Evolutionary conservation across 2,113 vertebrate genomes (phyloP).

Genomic region (Circaetus cinerascens): DNA sequence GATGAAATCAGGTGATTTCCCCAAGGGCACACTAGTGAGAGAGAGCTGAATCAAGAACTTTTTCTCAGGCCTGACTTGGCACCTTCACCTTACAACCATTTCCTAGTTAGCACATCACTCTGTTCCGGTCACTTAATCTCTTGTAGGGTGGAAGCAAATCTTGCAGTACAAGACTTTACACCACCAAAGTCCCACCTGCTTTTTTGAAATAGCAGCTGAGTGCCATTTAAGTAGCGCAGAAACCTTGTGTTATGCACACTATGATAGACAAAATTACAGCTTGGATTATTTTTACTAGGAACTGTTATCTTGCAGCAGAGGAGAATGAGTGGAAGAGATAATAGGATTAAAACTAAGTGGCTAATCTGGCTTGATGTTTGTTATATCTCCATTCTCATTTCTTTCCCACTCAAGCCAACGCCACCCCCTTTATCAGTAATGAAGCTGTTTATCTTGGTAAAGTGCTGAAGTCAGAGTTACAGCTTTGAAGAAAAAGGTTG

Average conservation of each 20-base stretch:
- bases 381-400: neutral
- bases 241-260: neutral
- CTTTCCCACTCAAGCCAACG: neutral
- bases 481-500: neutral
- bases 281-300: neutral
- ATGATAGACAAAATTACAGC: neutral
- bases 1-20: neutral
- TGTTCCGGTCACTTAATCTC: neutral
- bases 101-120: neutral
- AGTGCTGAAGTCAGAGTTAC: neutral
- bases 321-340: neutral
- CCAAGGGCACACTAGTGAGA: neutral
- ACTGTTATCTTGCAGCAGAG: neutral
- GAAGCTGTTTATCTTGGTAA: neutral
- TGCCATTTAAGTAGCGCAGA: neutral
- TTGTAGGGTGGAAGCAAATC: neutral
- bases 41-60: neutral
- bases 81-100: neutral
- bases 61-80: neutral
- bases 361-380: neutral
- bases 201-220: neutral
- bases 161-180: neutral
- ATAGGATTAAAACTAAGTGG: neutral
- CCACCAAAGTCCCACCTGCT: neutral
- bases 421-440: neutral